phyloP scores from a whole-genome alignment of 2,113 vertebrate species.

The Oreochromis niloticus region DNA sequence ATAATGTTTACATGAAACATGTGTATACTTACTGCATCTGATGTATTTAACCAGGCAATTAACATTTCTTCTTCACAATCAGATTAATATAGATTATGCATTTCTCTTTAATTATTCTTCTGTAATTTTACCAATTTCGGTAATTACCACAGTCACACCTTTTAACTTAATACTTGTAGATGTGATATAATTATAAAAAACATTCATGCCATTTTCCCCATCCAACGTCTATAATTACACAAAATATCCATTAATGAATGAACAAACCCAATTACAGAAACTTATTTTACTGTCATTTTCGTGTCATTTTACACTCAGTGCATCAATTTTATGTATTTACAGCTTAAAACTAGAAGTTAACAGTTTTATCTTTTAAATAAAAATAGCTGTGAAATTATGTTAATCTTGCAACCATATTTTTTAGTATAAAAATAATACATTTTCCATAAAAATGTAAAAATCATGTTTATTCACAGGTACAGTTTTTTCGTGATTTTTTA shows the following conservation, averaged over 20 bases:
- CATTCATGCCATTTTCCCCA: not conserved
- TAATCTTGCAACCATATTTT: not conserved
- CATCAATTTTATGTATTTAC: not conserved
- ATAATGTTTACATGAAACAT: not conserved
- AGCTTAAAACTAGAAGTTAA: not conserved
- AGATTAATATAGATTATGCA: not conserved
- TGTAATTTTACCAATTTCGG: not conserved
- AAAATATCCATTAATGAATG: not conserved
- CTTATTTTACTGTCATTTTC: not conserved
- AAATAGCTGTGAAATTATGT: not conserved
- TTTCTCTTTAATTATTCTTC: not conserved
- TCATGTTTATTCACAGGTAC: not conserved
- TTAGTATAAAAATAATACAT: not conserved
- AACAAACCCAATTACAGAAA: not conserved
- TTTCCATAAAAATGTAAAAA: not conserved
- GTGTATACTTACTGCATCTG: not conserved
- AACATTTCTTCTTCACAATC: not conserved
- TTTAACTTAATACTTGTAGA: not conserved
- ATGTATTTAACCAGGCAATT: not conserved
- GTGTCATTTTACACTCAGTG: not conserved
- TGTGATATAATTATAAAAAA: not conserved
- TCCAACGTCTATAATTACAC: not conserved
- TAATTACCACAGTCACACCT: not conserved
- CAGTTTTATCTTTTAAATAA: not conserved
- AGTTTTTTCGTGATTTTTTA: rapidly evolving